Evolutionary conservation across 2,888 invertebrate species (phyloP), one percentile per base, ranked within the genome.

Genomic region (Torymus auratus): DNA sequence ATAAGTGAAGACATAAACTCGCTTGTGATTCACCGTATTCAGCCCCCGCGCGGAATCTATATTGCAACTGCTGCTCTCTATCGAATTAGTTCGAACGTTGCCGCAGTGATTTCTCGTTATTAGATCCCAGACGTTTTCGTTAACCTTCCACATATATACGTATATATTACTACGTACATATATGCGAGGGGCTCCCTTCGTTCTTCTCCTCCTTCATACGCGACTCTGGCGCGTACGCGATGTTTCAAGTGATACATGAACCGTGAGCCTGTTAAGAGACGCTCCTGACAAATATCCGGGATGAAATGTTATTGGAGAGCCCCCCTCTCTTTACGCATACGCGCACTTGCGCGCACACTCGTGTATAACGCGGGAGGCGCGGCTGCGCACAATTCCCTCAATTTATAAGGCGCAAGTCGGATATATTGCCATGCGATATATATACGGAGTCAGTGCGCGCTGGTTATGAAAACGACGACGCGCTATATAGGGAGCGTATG

Each of bases 241-340:
- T 75, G 23, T 67, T 67, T 71, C 75, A 77, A 72, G 69, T 73
- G 73, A 81, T 70, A 74, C 81, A 58, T 65, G 76, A 77, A 65
- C 69, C 69, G 62, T 60, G 60, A 78, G 64, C 73, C 73, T 74
- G 73, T 73, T 77, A 78, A 70, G 64, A 69, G 77, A 78, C 69
- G 53, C 69, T 17, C n/a, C 23, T 73, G 73, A 73, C 69, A 81
- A 73, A 78, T 81, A 60, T 53, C 56, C 52, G 15, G 62, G 73
- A 81, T 77, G 68, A 73, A 77, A 69, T 69, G 73, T 77, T 73
- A 69, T 81, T 64, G 77, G 67, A 74, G 15, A 58, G 53, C 69
- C 17, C 20, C 2, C 13, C 13, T 20, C 50, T 7, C 7, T n/a
- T 10, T 23, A 17, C 14, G n/a, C 17, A 12, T 52, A 20, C 28